These are phyloP conservation scores for Xyrichtys novacula DNA, from an alignment of 2,797 vertebrate genomes.

Conservation along the genomic window DNA sequence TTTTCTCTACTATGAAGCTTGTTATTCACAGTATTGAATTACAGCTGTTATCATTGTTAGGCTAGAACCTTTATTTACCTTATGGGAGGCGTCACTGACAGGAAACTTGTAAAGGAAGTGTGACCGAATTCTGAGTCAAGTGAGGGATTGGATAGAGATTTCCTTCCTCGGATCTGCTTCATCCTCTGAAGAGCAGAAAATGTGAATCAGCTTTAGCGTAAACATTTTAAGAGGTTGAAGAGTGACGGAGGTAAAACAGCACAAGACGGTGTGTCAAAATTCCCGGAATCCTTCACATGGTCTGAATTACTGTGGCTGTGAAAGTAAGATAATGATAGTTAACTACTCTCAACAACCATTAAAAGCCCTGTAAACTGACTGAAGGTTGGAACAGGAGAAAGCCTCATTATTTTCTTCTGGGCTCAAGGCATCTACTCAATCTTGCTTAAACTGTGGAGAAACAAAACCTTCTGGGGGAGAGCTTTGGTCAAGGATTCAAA, in stretches of 20 bases:
- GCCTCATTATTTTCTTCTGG: constrained; percentile 22
- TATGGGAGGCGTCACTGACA: constrained; percentile 42
- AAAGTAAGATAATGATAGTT: constrained; percentile 45
- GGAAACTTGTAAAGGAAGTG: constrained; percentile 55
- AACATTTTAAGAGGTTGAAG: constrained; percentile 16
- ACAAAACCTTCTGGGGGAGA: constrained; percentile 8
- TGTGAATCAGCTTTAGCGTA: constrained; percentile 60
- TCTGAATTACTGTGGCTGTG: constrained; percentile 33
- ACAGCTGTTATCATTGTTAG: constrained; percentile 24
- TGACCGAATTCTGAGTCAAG: constrained; percentile 73
- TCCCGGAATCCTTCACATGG: constrained; percentile 40
- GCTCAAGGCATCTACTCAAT: constrained; percentile 9
- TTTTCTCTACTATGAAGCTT: constrained; percentile 31
- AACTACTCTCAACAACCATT: constrained; percentile 44
- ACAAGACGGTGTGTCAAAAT: constrained; percentile 28
- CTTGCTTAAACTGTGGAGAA: constrained; percentile 35
- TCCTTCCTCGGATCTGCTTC: constrained; percentile 7
- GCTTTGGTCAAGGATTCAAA: constrained; percentile 40
- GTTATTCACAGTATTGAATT: constrained; percentile 50
- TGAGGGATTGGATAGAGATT: constrained; percentile 40
- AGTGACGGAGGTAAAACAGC: constrained; percentile 38
- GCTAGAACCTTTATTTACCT: constrained; percentile 44
- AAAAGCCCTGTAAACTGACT: constrained; percentile 22
- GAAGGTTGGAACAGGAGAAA: constrained; percentile 1
- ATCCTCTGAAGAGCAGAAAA: constrained; percentile 38